A percentile compares a stretch with the other conserved stretches of the same genome.
Conservation (phyloP, 2,888 invertebrate species). For the Agapetus fuscipes region DNA sequence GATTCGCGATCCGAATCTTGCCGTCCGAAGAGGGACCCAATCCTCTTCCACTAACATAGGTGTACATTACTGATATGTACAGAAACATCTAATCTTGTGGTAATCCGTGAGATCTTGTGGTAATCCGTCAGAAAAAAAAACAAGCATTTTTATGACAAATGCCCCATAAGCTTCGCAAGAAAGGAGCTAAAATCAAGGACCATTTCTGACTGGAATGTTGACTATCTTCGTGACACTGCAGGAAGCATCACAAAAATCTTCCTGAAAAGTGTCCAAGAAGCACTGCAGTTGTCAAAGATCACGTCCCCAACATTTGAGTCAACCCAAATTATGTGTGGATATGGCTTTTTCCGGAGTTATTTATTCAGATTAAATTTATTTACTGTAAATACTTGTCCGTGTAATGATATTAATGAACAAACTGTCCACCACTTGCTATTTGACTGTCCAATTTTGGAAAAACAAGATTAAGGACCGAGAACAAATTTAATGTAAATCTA, state of each 20-base stretch:
- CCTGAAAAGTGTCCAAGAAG: neutral
- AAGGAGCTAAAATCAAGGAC: neutral
- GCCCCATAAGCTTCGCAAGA: constrained; percentile 1
- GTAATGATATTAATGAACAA: neutral
- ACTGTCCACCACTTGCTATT: neutral
- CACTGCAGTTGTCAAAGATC: neutral
- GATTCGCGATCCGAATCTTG: no score
- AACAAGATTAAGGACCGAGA: no score
- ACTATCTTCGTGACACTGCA: neutral
- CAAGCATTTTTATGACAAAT: neutral
- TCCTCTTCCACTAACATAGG: no score
- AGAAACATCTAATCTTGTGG: no score
- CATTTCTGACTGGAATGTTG: neutral
- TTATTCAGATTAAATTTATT: neutral
- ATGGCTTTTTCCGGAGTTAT: neutral
- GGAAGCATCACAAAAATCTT: neutral
- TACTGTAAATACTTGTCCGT: neutral
- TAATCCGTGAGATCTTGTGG: no score
- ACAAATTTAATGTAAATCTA: no score
- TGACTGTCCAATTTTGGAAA: no score
- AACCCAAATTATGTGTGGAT: neutral
- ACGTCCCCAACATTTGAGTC: neutral
- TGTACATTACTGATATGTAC: no score
- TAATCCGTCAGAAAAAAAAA: no score
- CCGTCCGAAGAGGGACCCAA: no score